Percentiles rank a stretch among this genome's conserved stretches.
Conservation (phyloP, 2,797 vertebrate genomes). For the Pitangus sulphuratus region DNA sequence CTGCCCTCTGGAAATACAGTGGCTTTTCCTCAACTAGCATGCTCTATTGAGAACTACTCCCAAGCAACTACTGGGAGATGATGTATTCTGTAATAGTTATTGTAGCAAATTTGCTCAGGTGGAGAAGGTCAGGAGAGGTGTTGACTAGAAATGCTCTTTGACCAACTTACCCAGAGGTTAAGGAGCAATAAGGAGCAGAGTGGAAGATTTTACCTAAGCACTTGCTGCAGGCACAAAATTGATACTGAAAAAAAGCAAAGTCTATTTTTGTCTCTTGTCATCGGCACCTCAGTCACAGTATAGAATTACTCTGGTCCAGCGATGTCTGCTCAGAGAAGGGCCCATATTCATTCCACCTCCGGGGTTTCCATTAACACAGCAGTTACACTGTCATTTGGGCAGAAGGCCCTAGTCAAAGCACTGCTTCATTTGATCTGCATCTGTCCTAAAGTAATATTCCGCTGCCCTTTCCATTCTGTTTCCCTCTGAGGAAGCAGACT, state of each 20-base stretch:
- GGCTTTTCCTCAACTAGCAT: neutral
- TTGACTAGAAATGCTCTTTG: conserved; percentile 1
- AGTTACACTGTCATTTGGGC: conserved; percentile 57
- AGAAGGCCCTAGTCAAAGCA: conserved; percentile 34
- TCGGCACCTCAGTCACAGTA: neutral
- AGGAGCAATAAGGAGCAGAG: neutral
- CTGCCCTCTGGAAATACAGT: neutral
- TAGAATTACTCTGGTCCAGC: conserved; percentile 40
- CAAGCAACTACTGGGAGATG: neutral
- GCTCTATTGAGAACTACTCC: neutral
- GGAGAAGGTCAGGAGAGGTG: neutral
- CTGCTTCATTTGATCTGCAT: conserved; percentile 64
- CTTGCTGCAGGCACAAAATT: neutral
- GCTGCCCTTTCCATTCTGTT: conserved; percentile 26
- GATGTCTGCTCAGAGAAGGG: conserved; percentile 7
- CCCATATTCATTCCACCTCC: conserved; percentile 52
- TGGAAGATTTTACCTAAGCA: conserved; percentile 23
- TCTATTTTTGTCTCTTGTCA: conserved; percentile 22
- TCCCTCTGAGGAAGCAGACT: neutral
- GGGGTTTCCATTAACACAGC: conserved; percentile 65
- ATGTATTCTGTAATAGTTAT: neutral
- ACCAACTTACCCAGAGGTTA: conserved; percentile 16
- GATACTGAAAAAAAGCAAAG: neutral
- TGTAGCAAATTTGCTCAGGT: neutral
- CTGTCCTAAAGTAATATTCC: conserved; percentile 56